phyloP scores from a whole-genome alignment of 1,140 invertebrate genomes.

The Cydia amplana region DNA sequence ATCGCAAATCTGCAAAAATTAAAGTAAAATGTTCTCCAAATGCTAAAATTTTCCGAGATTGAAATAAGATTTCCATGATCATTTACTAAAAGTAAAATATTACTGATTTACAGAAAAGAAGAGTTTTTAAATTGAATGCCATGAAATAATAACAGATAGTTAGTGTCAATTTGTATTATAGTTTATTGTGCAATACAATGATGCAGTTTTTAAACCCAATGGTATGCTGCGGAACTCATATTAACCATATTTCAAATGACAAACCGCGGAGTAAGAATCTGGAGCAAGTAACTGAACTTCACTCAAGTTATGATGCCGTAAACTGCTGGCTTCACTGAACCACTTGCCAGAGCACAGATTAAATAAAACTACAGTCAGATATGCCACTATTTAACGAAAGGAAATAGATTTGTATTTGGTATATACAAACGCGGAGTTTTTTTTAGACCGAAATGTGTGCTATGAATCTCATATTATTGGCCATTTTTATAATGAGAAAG shows the following conservation, averaged over 20 bases:
- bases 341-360: background rate
- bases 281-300: constrained; percentile 13
- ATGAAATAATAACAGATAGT: background rate
- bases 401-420: background rate
- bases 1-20: too few relatives aligned
- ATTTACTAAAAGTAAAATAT: too few relatives aligned
- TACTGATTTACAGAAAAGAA: too few relatives aligned
- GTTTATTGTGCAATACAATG: too few relatives aligned
- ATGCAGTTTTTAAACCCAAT: background rate
- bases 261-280: background rate
- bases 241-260: background rate
- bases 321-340: constrained; percentile 18
- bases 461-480: background rate
- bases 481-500: background rate
- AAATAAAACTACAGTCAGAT: background rate
- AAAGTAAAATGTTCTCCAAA: too few relatives aligned
- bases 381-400: background rate
- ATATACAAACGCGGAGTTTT: too few relatives aligned
- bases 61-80: too few relatives aligned
- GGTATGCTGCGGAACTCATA: background rate
- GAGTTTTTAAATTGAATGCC: background rate
- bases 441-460: too few relatives aligned
- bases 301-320: constrained; percentile 7
- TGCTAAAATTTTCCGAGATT: too few relatives aligned
- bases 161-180: too few relatives aligned